A percentile compares a stretch with the other conserved stretches of the same genome.
These are phyloP conservation scores for Melanaphis sacchari DNA, from an alignment of 1,140 invertebrate species.

Conservation along the genomic window DNA sequence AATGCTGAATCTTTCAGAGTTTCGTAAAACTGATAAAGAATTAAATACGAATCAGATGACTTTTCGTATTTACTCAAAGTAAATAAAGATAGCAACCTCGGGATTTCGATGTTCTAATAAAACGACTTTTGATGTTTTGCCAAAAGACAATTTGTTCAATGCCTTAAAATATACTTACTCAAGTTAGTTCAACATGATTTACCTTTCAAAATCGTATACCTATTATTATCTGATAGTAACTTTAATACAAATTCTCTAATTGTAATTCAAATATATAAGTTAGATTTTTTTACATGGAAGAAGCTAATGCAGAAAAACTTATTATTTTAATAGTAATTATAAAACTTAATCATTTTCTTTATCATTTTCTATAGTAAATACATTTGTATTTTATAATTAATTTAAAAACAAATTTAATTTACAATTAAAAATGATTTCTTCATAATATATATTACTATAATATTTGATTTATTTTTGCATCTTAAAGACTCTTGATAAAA, in stretches of 20 bases:
- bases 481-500: not conserved
- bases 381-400: not conserved
- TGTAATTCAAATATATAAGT: not conserved
- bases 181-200: conserved; percentile 15
- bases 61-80: not conserved
- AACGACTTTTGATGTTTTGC: conserved; percentile 35
- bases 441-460: not conserved
- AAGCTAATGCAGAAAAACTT: not conserved
- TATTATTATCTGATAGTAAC: not conserved
- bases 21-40: not conserved
- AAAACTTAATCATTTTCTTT: not conserved
- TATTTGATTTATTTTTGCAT: not conserved
- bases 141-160: conserved; percentile 3
- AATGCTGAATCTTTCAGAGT: not conserved
- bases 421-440: not conserved
- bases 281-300: not conserved
- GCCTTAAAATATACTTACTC: not conserved
- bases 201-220: conserved; percentile 8
- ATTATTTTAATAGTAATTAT: not conserved
- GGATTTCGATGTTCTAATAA: not conserved
- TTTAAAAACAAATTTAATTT: not conserved
- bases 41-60: not conserved
- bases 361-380: not conserved
- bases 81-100: not conserved
- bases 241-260: not conserved